Percentiles rank a stretch among this genome's conserved stretches.
phyloP scores from a whole-genome alignment of 2,888 invertebrate species.

The Criorhina ranunculi region DNA sequence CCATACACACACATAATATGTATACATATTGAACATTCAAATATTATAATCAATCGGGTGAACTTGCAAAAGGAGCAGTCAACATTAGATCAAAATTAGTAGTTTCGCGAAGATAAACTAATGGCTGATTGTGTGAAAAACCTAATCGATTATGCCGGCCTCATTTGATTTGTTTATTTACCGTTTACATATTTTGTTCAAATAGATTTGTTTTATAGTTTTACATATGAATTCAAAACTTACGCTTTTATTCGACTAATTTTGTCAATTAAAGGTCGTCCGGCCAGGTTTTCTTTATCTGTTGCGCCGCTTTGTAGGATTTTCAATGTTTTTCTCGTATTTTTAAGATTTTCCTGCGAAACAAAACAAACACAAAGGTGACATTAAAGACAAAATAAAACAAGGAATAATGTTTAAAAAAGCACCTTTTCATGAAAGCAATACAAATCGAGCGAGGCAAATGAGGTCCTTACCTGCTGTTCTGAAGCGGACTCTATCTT shows the following conservation, averaged over 20 bases:
- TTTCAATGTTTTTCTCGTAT: constrained; percentile 89
- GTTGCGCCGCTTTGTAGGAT: constrained; percentile 89
- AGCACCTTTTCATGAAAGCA: constrained; percentile 31
- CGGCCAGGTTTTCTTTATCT: constrained; percentile 91
- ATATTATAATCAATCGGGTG: too few species aligned
- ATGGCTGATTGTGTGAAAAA: too few species aligned
- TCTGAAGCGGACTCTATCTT: constrained; percentile 84
- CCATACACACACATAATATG: too few species aligned
- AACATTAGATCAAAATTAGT: too few species aligned
- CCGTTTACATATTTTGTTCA: too few species aligned
- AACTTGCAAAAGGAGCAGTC: too few species aligned
- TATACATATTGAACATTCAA: too few species aligned
- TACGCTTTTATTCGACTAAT: constrained; percentile 86
- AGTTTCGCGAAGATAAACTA: too few species aligned
- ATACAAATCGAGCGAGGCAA: constrained; percentile 47
- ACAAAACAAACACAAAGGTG: neutral
- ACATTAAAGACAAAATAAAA: neutral
- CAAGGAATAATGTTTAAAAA: constrained; percentile 8
- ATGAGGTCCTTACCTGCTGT: constrained; percentile 80
- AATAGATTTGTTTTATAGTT: too few species aligned
- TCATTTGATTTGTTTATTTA: too few species aligned
- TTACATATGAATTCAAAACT: too few species aligned
- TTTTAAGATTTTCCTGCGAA: constrained; percentile 86
- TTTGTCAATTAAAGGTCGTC: constrained; percentile 86
- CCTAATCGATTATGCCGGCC: too few species aligned